Conservation (phyloP, 2,113 vertebrate genomes). For the Leptodactylus fuscus region DNA sequence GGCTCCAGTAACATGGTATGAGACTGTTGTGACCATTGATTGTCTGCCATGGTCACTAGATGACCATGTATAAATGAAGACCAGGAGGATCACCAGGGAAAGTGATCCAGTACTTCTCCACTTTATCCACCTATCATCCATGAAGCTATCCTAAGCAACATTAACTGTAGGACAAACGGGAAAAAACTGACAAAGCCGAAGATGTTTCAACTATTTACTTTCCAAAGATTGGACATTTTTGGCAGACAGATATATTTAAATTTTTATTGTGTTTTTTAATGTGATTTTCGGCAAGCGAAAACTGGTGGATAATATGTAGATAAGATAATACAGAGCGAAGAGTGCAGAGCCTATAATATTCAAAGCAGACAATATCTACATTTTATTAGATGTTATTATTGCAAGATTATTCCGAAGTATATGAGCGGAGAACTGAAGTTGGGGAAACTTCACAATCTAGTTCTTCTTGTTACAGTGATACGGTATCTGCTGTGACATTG, state of each 20-base stretch:
- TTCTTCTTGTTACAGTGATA: neutral
- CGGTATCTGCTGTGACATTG: neutral
- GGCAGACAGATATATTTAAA: neutral
- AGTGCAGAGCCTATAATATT: neutral
- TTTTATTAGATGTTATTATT: neutral
- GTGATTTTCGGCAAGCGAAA: neutral
- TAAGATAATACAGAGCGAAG: neutral
- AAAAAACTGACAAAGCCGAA: too few relatives aligned
- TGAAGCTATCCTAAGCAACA: too few relatives aligned
- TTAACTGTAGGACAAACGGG: too few relatives aligned
- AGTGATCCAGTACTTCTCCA: too few relatives aligned
- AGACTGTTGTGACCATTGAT: too few relatives aligned
- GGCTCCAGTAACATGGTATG: too few relatives aligned
- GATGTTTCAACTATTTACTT: neutral
- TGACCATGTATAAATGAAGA: too few relatives aligned
- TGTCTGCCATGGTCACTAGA: too few relatives aligned
- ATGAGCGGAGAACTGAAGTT: neutral
- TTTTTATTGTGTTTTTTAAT: slow-evolving; percentile 12
- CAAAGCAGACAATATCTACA: slow-evolving; percentile 18
- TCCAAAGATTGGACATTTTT: neutral
- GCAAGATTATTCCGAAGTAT: neutral
- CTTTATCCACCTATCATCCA: too few relatives aligned
- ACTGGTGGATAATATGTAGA: neutral
- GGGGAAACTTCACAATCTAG: neutral
- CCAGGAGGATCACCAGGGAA: too few relatives aligned